Evolutionary conservation across 2,113 vertebrate genomes (phyloP).

Genomic region (Sorex araneus): DNA sequence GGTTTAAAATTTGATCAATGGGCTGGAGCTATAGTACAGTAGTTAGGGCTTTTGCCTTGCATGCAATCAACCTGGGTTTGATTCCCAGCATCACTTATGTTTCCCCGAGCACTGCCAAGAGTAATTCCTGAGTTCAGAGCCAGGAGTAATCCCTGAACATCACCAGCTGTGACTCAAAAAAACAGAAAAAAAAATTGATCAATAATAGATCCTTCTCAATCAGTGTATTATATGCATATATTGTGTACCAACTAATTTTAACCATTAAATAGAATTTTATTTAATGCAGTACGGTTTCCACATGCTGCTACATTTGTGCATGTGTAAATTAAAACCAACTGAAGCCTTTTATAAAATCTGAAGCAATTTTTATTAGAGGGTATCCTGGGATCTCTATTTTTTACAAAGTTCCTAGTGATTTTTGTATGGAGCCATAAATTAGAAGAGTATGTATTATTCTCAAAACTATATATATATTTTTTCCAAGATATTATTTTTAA

Average conservation of each 20-base stretch:
- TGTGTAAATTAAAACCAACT: background rate
- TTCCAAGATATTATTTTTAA: background rate
- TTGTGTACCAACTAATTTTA: background rate
- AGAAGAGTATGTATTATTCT: background rate
- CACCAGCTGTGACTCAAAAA: too few relatives aligned
- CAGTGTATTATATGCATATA: background rate
- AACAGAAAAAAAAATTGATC: too few relatives aligned
- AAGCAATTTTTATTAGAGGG: background rate
- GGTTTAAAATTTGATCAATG: background rate
- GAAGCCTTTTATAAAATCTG: background rate
- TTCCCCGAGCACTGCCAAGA: too few relatives aligned
- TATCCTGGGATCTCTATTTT: background rate
- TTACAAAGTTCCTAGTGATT: conserved; percentile 25
- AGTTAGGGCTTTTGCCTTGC: too few relatives aligned
- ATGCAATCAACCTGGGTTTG: too few relatives aligned
- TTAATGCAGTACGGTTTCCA: background rate
- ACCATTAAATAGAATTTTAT: background rate
- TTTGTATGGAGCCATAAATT: conserved; percentile 15
- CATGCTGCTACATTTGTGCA: background rate
- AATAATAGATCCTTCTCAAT: conserved; percentile 15
- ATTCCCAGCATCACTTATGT: too few relatives aligned
- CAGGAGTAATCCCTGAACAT: too few relatives aligned
- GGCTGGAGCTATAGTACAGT: too few relatives aligned
- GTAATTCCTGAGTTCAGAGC: too few relatives aligned
- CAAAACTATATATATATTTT: background rate